Evolutionary conservation across 2,888 invertebrate species (phyloP).

Genomic region (Polydrusus cervinus): DNA sequence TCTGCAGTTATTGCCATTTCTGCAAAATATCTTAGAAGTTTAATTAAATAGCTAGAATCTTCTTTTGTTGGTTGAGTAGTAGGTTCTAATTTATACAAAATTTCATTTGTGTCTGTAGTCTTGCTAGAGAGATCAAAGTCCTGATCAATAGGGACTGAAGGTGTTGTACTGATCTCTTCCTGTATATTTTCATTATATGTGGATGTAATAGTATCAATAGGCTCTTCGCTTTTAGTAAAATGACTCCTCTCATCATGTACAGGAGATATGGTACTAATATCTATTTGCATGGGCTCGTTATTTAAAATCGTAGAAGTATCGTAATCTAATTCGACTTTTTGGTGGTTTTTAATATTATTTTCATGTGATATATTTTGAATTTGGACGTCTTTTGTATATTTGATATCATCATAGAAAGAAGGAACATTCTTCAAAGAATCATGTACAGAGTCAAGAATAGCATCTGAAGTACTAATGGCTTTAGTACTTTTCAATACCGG

Average conservation of each 20-base stretch:
- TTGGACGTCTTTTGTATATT: not conserved
- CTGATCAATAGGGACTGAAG: not conserved
- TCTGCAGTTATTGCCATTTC: conserved; percentile 1
- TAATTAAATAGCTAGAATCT: conserved; percentile 34
- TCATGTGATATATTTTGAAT: not conserved
- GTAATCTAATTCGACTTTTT: not conserved
- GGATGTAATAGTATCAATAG: not conserved
- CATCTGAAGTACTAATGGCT: not conserved
- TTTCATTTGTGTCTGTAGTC: not conserved
- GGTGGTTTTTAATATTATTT: not conserved
- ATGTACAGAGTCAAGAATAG: not conserved
- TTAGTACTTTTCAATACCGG: too few species aligned
- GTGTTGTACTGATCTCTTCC: not conserved
- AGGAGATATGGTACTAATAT: not conserved
- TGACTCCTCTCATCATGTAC: not conserved
- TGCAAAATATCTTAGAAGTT: conserved; percentile 42
- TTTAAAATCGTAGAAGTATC: not conserved
- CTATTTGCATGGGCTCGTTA: not conserved
- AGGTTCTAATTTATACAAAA: not conserved
- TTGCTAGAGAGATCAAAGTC: too few species aligned
- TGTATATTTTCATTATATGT: not conserved
- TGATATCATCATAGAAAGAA: not conserved
- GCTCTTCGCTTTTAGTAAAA: not conserved
- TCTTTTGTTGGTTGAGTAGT: not conserved
- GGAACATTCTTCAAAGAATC: not conserved